phyloP scores from a whole-genome alignment of 2,888 invertebrate genomes.

The Cyaniris semiargus region DNA sequence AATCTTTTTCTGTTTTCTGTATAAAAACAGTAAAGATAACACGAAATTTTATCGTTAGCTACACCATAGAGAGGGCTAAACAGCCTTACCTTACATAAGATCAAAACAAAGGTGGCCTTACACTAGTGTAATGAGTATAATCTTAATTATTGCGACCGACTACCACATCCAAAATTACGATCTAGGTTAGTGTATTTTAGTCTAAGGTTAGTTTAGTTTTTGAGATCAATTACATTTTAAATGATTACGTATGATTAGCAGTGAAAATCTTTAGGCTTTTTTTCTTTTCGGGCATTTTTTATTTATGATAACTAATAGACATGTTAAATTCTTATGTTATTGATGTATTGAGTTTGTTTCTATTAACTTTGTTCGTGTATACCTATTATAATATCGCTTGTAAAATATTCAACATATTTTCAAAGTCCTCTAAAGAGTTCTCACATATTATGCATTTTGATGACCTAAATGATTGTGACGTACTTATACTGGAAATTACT shows the following conservation, averaged over 20 bases:
- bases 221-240: constrained; percentile 24
- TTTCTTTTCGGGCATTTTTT: background rate
- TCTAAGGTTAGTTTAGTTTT: constrained; percentile 24
- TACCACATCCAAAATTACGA: constrained; percentile 2
- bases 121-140: background rate
- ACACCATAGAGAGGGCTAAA: background rate
- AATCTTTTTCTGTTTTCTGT: background rate
- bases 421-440: background rate
- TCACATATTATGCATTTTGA: background rate
- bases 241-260: background rate
- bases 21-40: background rate
- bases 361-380: background rate
- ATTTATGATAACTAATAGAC: too few relatives aligned
- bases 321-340: background rate
- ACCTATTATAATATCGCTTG: background rate
- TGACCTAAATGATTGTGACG: background rate
- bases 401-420: background rate
- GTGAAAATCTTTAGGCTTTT: background rate
- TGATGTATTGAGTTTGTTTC: background rate
- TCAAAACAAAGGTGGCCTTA: constrained; percentile 5
- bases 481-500: background rate
- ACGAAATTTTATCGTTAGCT: background rate
- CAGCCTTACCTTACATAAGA: background rate
- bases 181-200: constrained; percentile 21
- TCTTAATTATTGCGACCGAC: background rate